Percentiles rank a stretch among this genome's conserved stretches.
These are phyloP conservation scores for Gymnodraco acuticeps DNA, from an alignment of 2,797 vertebrate genomes.

Conservation along the genomic window DNA sequence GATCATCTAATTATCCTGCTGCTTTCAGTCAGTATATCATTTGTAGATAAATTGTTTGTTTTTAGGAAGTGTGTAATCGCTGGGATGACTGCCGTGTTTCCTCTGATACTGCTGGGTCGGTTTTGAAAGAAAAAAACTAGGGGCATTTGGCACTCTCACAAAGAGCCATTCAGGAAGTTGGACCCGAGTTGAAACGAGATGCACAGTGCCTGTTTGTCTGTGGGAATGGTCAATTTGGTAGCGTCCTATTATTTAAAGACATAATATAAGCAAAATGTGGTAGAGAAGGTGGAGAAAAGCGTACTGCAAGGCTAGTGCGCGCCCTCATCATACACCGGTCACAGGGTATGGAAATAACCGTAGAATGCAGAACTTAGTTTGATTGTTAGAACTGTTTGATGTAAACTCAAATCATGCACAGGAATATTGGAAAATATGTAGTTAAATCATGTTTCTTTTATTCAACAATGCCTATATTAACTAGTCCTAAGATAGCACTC, in stretches of 20 bases:
- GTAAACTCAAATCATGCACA: not conserved
- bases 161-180: constrained; percentile 67
- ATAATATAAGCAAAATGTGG: not conserved
- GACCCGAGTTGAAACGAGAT: constrained; percentile 38
- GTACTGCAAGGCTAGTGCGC: not conserved
- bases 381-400: not conserved
- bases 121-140: constrained; percentile 55
- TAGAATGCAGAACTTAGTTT: not conserved
- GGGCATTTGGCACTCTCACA: constrained; percentile 59
- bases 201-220: constrained; percentile 37
- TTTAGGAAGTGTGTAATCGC: constrained; percentile 48
- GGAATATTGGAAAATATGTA: not conserved
- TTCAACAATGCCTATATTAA: not conserved
- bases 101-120: constrained; percentile 49
- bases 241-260: not conserved
- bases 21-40: constrained; percentile 29
- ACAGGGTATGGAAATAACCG: not conserved
- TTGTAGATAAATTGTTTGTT: constrained; percentile 47
- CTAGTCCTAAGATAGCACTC: not conserved
- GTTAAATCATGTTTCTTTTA: not conserved
- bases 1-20: constrained; percentile 25
- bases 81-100: constrained; percentile 43
- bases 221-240: constrained; percentile 38
- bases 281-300: not conserved
- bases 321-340: not conserved